A percentile compares a stretch with the other conserved stretches of the same genome.
Conservation (phyloP, 2,113 vertebrate genomes). For the Panurus biarmicus region DNA sequence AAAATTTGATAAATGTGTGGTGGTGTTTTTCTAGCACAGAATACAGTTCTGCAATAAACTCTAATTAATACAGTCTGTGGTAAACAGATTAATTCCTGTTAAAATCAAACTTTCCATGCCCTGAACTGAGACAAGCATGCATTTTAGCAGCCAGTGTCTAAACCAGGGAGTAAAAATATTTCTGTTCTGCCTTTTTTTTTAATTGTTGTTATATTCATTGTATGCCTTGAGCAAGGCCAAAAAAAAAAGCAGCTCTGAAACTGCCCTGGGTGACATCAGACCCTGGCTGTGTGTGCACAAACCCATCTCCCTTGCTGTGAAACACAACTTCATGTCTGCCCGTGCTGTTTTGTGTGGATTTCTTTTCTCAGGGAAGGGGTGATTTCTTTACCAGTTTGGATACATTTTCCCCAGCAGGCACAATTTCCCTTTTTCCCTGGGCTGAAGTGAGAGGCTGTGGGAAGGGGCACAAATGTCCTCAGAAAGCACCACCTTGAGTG, state of each 20-base stretch:
- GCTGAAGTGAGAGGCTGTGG: background rate
- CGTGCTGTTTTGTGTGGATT: background rate
- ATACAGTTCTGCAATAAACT: slow-evolving; percentile 18
- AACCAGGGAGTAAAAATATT: background rate
- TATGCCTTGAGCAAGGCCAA: background rate
- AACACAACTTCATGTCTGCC: background rate
- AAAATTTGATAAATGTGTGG: slow-evolving; percentile 60
- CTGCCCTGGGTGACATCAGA: background rate
- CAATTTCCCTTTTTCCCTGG: background rate
- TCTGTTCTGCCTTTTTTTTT: background rate
- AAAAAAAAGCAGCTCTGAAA: background rate
- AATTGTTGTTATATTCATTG: background rate
- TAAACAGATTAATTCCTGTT: slow-evolving; percentile 54
- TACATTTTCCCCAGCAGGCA: rapidly evolving
- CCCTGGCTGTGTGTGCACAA: background rate
- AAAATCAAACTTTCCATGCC: slow-evolving; percentile 57
- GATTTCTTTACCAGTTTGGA: background rate
- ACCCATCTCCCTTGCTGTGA: background rate
- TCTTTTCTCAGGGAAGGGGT: background rate
- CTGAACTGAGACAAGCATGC: slow-evolving; percentile 7
- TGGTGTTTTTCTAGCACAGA: slow-evolving; percentile 40
- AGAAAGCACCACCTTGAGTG: rapidly evolving
- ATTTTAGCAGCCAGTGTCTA: slow-evolving; percentile 18
- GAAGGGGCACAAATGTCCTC: background rate
- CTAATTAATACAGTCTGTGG: slow-evolving; percentile 53